Evolutionary conservation across 2,113 vertebrate species (phyloP).

Genomic region (Poeciliopsis occidentalis): DNA sequence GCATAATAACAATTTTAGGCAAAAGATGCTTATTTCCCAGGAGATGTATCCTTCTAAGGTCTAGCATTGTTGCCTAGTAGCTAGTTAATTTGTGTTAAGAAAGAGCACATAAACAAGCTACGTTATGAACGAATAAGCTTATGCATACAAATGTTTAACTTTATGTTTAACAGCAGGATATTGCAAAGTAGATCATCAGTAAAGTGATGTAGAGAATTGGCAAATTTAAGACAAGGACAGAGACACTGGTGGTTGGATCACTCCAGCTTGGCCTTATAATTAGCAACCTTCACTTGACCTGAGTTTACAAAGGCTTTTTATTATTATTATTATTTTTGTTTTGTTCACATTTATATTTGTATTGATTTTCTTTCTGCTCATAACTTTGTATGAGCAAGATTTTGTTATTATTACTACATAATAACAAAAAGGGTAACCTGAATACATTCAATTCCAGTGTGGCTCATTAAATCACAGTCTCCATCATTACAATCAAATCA

Average conservation of each 20-base stretch:
- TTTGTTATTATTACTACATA: not conserved
- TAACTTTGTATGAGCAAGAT: not conserved
- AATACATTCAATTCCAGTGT: not conserved
- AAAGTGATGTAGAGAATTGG: not conserved
- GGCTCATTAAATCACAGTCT: not conserved
- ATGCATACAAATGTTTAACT: not conserved
- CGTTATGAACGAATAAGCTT: not conserved
- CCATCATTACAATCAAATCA: not conserved
- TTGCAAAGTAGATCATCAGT: not conserved
- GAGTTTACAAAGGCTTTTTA: not conserved
- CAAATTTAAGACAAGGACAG: not conserved
- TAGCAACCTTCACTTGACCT: not conserved
- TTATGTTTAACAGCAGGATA: not conserved
- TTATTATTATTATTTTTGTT: not conserved
- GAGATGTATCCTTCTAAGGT: not conserved
- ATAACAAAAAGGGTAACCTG: not conserved
- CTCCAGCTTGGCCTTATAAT: not conserved
- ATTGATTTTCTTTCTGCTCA: not conserved
- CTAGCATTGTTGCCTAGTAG: conserved; percentile 24
- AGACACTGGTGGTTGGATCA: not conserved
- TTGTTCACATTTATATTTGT: too few species aligned
- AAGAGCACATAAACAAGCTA: not conserved
- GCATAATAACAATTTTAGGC: conserved; percentile 1
- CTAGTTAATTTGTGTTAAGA: not conserved
- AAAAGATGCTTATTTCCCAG: conserved; percentile 8